phyloP scores from a whole-genome alignment of 2,113 vertebrate genomes.

The Phylloscopus trochilus region DNA sequence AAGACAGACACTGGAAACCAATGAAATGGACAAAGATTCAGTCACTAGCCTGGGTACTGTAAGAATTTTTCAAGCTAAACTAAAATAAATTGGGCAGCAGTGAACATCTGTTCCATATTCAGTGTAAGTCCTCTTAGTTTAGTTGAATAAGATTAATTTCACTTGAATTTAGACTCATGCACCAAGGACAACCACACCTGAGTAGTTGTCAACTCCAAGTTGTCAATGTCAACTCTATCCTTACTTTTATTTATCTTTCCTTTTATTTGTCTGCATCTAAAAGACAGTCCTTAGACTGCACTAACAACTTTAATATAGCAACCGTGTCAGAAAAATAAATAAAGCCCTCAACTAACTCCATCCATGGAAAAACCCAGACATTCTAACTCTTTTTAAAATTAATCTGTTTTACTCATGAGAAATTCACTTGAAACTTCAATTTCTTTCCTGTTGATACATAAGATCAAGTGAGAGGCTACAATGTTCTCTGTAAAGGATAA shows the following conservation, averaged over 20 bases:
- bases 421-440: neutral
- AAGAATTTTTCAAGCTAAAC: neutral
- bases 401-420: neutral
- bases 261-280: neutral
- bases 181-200: neutral
- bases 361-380: accelerated
- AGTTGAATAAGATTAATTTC: neutral
- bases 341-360: accelerated
- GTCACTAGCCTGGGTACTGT: neutral
- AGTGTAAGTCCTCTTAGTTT: neutral
- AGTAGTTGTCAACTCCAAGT: neutral
- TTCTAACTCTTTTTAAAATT: neutral
- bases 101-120: neutral
- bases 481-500: neutral
- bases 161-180: neutral
- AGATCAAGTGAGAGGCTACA: neutral
- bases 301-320: neutral
- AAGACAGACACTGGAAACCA: neutral
- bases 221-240: neutral
- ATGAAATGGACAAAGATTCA: neutral
- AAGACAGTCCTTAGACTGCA: neutral
- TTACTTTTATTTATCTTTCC: neutral
- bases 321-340: neutral
- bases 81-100: neutral
- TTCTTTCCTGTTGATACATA: neutral